Evolutionary conservation across 2,113 vertebrate species (phyloP).

Genomic region (Propithecus coquereli): DNA sequence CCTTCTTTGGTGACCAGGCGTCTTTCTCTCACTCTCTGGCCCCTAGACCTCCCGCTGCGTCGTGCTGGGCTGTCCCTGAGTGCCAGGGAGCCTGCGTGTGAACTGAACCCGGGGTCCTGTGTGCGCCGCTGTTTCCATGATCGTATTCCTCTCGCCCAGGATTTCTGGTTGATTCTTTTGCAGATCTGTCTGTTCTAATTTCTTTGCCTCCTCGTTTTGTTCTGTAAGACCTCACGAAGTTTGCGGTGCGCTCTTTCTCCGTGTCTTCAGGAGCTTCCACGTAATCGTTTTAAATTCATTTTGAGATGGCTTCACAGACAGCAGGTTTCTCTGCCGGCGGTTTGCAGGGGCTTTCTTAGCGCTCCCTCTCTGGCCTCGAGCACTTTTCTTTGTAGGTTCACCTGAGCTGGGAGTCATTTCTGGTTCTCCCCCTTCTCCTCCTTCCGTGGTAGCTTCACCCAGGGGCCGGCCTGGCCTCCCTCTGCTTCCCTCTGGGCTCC

Average conservation of each 20-base stretch:
- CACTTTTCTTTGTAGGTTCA: background rate
- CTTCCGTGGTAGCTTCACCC: background rate
- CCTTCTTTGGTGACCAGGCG: background rate
- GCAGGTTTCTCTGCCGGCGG: background rate
- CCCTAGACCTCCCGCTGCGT: no score
- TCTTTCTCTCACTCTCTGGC: background rate
- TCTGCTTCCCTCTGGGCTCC: background rate
- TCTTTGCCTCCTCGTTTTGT: background rate
- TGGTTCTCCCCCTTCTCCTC: background rate
- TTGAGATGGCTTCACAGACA: background rate
- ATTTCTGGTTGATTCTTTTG: background rate
- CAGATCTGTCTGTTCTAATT: background rate
- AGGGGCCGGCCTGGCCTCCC: background rate
- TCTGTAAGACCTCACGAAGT: background rate
- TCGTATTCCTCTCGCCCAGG: background rate
- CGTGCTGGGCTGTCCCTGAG: background rate
- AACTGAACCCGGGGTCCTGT: background rate
- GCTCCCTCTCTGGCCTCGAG: background rate
- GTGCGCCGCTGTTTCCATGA: background rate
- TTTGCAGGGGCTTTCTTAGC: background rate
- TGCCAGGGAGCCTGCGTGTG: background rate
- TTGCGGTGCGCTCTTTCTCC: background rate
- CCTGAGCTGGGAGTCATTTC: background rate
- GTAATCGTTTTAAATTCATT: background rate
- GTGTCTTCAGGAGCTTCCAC: background rate